These are phyloP conservation scores for Alca torda DNA, from an alignment of 2,797 vertebrate genomes.

Conservation along the genomic window DNA sequence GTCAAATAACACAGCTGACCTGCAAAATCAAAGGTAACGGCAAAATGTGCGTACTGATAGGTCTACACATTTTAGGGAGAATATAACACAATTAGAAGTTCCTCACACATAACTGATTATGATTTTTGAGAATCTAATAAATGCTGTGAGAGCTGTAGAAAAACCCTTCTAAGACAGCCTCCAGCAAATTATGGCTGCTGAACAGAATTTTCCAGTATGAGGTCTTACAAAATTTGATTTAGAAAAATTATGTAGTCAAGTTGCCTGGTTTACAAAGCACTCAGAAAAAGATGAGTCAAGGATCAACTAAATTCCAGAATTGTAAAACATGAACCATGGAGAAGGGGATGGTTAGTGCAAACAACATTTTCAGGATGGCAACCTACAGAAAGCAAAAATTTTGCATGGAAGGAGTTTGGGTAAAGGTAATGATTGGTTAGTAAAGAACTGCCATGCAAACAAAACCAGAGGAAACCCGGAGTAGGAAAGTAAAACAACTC, in stretches of 20 bases:
- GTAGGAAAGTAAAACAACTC: not conserved
- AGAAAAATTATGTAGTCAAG: not conserved
- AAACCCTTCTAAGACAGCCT: not conserved
- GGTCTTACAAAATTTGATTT: not conserved
- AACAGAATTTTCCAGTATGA: not conserved
- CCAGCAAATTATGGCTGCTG: not conserved
- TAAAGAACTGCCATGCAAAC: not conserved
- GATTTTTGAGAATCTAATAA: not conserved
- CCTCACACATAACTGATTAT: not conserved
- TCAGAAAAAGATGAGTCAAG: not conserved
- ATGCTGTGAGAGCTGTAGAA: not conserved
- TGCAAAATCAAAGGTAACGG: not conserved
- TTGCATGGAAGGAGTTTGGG: not conserved
- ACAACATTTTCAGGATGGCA: not conserved
- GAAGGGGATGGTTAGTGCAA: not conserved
- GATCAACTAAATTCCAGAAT: not conserved
- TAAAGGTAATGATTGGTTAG: not conserved
- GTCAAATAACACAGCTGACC: not conserved
- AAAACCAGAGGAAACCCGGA: not conserved
- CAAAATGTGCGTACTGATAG: not conserved
- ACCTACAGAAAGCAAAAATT: not conserved
- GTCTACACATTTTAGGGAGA: not conserved
- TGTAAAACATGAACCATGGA: not conserved
- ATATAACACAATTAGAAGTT: not conserved
- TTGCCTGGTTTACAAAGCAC: not conserved